phyloP scores from a whole-genome alignment of 1,140 invertebrate species.

The Dysdera silvatica region DNA sequence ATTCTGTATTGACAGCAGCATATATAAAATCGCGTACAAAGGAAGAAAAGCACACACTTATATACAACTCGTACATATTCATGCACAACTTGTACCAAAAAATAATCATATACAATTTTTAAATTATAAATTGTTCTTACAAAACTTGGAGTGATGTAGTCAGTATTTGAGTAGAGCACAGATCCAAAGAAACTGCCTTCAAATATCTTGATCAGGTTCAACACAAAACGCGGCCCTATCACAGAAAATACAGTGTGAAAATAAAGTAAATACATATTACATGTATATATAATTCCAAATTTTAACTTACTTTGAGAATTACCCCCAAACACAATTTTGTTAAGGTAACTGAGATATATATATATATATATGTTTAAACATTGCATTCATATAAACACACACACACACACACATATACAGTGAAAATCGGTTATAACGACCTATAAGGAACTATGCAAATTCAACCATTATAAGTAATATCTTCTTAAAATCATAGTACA shows the following conservation, averaged over 20 bases:
- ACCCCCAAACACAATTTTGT: background rate
- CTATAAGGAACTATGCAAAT: no score
- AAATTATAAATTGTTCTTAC: conserved; percentile 43
- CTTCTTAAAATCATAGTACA: no score
- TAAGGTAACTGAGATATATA: background rate
- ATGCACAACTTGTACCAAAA: no score
- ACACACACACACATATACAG: background rate
- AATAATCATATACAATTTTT: conserved; percentile 2
- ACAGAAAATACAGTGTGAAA: conserved; percentile 11
- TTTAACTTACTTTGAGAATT: background rate
- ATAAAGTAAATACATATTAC: background rate
- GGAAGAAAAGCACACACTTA: no score
- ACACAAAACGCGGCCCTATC: conserved; percentile 79
- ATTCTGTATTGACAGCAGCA: no score
- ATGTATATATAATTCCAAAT: conserved; percentile 17
- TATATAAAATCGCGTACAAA: no score
- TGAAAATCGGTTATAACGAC: background rate
- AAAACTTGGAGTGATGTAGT: conserved; percentile 83
- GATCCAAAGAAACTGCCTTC: conserved; percentile 86
- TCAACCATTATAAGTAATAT: no score
- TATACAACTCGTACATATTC: no score
- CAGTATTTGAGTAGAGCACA: conserved; percentile 86
- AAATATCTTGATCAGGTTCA: conserved; percentile 92
- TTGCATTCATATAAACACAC: background rate
- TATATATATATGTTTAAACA: background rate